Evolutionary conservation across 2,113 vertebrate genomes (phyloP), one percentile per base, ranked within the genome.

Genomic region (Spizaetus ornatus): DNA sequence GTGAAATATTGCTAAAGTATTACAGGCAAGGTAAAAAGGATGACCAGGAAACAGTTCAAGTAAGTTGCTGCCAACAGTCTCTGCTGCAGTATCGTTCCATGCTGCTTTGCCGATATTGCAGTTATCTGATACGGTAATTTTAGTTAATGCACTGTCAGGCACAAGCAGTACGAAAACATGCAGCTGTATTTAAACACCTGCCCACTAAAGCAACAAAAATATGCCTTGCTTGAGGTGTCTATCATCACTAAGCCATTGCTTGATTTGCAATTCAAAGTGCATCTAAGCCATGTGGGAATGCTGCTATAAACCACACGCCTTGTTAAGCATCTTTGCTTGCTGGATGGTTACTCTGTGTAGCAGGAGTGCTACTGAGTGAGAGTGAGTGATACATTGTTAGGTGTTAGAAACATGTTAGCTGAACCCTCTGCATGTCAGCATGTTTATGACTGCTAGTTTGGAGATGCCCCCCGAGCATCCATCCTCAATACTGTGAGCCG

Each of bases 161-260:
- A 91, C 88, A 80, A 27, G 93, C 86, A 88, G 86, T n/a, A 86
- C 80, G 48, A 65, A 93, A 79, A 13, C 95, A 90, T 18, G 83
- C 91, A 88, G 91, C 95, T 95, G 93, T 61, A 88, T 66, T 93
- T 88, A 73, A 97, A 88, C 80, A 90, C 82, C 86, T 90, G 82
- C 84, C 93, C 90, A 81, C 89, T 69, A 86, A 62, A 79, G 79
- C 47, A 94, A 84, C 58, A 45, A 29, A 93, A 95, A 88, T 90
- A 80, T 14, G 82, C 82, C 82, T 90, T 6, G 55, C 79, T 90
- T 6, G 67, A 73, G 91, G 91, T 88, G 81, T 36, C 93, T 74
- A 43, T 94, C 94, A 79, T 53, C 45, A 3, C 47, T 6, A 16
- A 66, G 55, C 65, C 25, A 7, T 11, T 13, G 50, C 38, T 48